Conservation (phyloP, 2,888 invertebrate species). For the Lamellibrachia columna region DNA sequence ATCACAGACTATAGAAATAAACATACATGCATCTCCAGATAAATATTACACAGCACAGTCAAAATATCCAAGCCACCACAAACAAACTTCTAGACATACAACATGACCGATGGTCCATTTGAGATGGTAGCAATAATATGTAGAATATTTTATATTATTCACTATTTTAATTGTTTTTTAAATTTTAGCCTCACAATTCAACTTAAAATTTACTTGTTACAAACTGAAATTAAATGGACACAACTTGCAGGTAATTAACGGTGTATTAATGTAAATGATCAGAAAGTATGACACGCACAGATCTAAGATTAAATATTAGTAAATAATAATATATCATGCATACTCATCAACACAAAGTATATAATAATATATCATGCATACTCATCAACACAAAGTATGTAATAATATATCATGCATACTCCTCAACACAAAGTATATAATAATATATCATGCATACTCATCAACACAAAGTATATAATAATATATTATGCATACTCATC, state of each 20-base stretch:
- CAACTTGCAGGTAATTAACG: not conserved
- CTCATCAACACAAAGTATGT: no score
- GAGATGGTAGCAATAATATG: not conserved
- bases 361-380: not conserved
- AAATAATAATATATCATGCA: no score
- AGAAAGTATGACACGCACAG: not conserved
- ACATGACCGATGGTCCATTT: no score
- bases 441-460: no score
- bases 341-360: no score
- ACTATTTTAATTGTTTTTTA: not conserved
- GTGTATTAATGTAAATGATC: not conserved
- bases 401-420: no score
- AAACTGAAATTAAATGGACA: not conserved
- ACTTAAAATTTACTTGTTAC: not conserved
- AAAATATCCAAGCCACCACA: not conserved
- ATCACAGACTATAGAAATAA: not conserved
- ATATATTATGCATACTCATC: no score
- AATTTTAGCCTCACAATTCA: not conserved
- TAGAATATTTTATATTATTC: not conserved
- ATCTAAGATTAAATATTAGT: not conserved
- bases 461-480: no score
- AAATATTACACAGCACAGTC: not conserved
- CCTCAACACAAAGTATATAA: no score
- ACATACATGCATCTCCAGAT: not conserved
- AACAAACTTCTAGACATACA: not conserved